Evolutionary conservation across 1,140 invertebrate species (phyloP), one percentile per base, ranked within the genome.

Genomic region (Sarcophaga peregrina): DNA sequence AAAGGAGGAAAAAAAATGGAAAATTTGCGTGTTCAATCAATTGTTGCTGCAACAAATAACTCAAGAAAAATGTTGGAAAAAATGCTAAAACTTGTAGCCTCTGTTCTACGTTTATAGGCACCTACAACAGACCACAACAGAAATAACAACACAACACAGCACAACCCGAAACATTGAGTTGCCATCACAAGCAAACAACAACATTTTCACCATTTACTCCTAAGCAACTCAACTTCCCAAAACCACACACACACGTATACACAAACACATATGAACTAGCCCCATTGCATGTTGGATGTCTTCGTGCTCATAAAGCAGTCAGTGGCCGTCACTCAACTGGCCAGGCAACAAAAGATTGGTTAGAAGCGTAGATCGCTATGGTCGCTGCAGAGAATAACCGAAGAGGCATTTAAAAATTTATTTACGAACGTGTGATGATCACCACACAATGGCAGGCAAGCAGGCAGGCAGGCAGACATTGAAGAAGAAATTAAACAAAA

Each of bases 291-390:
- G 75, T 15, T 78, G 75, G 9, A 68, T 78, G 75, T 78, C 75
- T 78, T 78, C 75, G 75, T 78, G 75, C 75, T 78, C 75, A 78
- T 78, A 78, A 78, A 78, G 75, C 75, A 78, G 75, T 78, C 75
- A 78, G 75, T 78, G 75, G 75, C 75, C 75, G 75, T 78, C 75
- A 78, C 47, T 78, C 75, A 78, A 50, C 75, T 78, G n/a, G 47
- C 47, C 47, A 78, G 48, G 48, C 75, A 50, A 50, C 48, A 52
- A 25, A 78, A 78, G n/a, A 25, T 20, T 68, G 20, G 7, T 50
- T 46, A n/a, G 75, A 78, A 50, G 75, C 3, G 25, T 2, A 37
- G 25, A 37, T 37, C 25, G 4, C 25, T 37, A 37, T 37, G 50
- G 20, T 17, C n/a, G 74, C 45, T 48, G 13, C 45, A 47, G n/a